Evolutionary conservation across 2,888 invertebrate genomes (phyloP).

Genomic region (Homarus gammarus): DNA sequence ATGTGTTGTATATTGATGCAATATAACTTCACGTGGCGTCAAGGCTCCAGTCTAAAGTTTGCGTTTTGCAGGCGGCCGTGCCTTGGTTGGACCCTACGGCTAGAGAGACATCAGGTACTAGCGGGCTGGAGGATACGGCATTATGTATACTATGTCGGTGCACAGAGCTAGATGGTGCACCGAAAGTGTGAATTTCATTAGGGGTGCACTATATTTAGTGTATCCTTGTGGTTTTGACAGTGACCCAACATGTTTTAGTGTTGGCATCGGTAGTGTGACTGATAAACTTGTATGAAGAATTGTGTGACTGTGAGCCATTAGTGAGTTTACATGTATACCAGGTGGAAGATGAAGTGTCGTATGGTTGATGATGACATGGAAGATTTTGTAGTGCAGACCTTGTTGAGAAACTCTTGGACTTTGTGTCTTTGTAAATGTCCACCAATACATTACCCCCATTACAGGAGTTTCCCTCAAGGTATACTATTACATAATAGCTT

Average conservation of each 20-base stretch:
- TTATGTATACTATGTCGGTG: slow-evolving; percentile 59
- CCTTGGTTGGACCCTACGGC: slow-evolving; percentile 74
- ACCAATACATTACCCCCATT: slow-evolving; percentile 21
- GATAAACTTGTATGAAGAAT: slow-evolving; percentile 22
- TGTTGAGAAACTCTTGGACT: slow-evolving; percentile 39
- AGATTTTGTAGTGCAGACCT: slow-evolving; percentile 28
- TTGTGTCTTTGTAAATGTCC: neutral
- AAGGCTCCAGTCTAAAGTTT: slow-evolving; percentile 75
- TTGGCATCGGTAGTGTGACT: slow-evolving; percentile 39
- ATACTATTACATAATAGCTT: slow-evolving; percentile 1
- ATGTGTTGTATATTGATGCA: slow-evolving; percentile 74
- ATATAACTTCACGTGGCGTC: slow-evolving; percentile 62
- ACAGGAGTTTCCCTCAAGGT: slow-evolving; percentile 31
- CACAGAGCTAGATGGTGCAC: slow-evolving; percentile 52
- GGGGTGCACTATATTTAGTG: slow-evolving; percentile 45
- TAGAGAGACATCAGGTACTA: slow-evolving; percentile 73
- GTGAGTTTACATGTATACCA: slow-evolving; percentile 14
- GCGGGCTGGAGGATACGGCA: slow-evolving; percentile 65
- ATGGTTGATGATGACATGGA: slow-evolving; percentile 14
- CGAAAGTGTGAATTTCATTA: slow-evolving; percentile 26
- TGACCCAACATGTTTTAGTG: slow-evolving; percentile 37
- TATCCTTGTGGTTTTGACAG: slow-evolving; percentile 43
- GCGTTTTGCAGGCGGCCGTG: slow-evolving; percentile 75
- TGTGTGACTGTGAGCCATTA: slow-evolving; percentile 12
- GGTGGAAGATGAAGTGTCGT: slow-evolving; percentile 30